Percentiles rank a stretch among this genome's conserved stretches.
Conservation (phyloP, 2,797 vertebrate species). For the Periophthalmus magnuspinnatus region DNA sequence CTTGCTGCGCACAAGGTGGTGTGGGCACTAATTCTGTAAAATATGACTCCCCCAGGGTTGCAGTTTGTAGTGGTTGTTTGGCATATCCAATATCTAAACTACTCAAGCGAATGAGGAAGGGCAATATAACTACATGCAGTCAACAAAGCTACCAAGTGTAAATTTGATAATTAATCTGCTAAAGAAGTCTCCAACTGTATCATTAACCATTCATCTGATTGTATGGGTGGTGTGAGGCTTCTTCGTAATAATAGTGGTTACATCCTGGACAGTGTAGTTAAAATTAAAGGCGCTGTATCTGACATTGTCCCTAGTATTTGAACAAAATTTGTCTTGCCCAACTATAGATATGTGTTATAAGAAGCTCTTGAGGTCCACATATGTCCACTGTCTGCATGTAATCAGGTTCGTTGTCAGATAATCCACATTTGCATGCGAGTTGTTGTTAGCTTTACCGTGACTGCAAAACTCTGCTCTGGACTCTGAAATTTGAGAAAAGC, state of each 20-base stretch:
- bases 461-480: too few relatives aligned
- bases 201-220: neutral
- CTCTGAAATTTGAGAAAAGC: too few relatives aligned
- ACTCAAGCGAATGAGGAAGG: neutral
- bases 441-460: too few relatives aligned
- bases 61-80: slow-evolving; percentile 54
- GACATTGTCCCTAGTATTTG: too few relatives aligned
- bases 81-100: slow-evolving; percentile 17
- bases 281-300: too few relatives aligned
- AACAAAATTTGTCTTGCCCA: too few relatives aligned
- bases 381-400: too few relatives aligned
- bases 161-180: neutral
- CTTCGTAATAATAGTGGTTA: neutral
- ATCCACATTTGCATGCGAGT: too few relatives aligned
- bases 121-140: neutral
- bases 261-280: neutral
- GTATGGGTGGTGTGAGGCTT: neutral
- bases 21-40: neutral
- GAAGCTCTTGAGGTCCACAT: too few relatives aligned
- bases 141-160: neutral
- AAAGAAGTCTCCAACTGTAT: neutral
- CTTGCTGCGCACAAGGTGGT: slow-evolving; percentile 7
- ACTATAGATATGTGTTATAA: too few relatives aligned
- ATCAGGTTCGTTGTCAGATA: too few relatives aligned
- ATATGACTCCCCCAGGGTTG: slow-evolving; percentile 33